Evolutionary conservation across 2,113 vertebrate genomes (phyloP).

Genomic region (Platycercus adscitus): DNA sequence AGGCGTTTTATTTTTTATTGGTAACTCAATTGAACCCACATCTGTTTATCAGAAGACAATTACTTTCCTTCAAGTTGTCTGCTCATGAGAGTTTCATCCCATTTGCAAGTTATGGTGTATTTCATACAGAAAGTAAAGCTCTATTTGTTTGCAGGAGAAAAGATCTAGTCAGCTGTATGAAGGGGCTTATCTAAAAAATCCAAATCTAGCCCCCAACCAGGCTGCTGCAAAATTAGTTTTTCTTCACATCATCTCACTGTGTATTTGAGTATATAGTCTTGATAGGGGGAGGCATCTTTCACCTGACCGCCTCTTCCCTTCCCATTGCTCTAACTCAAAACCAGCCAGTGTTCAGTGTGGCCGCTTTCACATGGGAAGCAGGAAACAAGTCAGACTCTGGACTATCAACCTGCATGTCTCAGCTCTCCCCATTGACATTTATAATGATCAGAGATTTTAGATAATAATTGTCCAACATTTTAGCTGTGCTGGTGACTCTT

Average conservation of each 20-base stretch:
- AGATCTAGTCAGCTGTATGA: neutral
- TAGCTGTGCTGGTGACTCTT: neutral
- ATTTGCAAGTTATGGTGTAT: neutral
- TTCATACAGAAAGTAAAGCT: neutral
- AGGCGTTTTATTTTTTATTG: neutral
- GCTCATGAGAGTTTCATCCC: neutral
- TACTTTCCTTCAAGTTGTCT: neutral
- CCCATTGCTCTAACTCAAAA: neutral
- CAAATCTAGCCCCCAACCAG: neutral
- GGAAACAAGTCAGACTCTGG: neutral
- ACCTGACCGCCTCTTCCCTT: neutral
- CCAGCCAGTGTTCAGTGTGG: neutral
- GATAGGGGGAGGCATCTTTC: neutral
- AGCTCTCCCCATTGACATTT: neutral
- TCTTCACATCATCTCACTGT: neutral
- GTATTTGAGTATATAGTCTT: neutral
- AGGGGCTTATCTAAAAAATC: neutral
- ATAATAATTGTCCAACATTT: neutral
- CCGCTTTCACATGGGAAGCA: neutral
- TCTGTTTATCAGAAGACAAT: neutral
- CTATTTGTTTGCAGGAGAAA: neutral
- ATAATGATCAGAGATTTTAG: neutral
- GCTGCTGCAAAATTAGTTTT: neutral
- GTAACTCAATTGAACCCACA: neutral
- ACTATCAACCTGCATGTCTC: neutral